phyloP scores from a whole-genome alignment of 2,113 vertebrate species.

The Dolichotis patagonum region DNA sequence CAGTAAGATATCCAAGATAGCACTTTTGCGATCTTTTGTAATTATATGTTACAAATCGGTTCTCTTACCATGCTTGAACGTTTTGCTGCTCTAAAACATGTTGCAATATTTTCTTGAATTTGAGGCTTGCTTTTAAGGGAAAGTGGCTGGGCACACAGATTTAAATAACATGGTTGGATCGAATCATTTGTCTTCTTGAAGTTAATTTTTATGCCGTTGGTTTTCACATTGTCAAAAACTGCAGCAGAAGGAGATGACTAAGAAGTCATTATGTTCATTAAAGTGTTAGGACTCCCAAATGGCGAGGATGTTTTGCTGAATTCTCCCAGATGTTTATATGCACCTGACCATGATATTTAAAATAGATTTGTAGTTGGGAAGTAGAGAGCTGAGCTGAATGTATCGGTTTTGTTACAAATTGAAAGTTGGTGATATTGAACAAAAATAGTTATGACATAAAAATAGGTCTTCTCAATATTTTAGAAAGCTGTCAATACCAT shows the following conservation, averaged over 20 bases:
- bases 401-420: slow-evolving; percentile 70
- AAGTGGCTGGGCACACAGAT: slow-evolving; percentile 61
- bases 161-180: slow-evolving; percentile 63
- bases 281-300: slow-evolving; percentile 57
- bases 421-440: slow-evolving; percentile 52
- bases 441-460: slow-evolving; percentile 72
- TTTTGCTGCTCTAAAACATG: slow-evolving; percentile 71
- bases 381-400: slow-evolving; percentile 46
- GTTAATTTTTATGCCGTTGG: slow-evolving; percentile 61
- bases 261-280: slow-evolving; percentile 59
- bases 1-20: slow-evolving; percentile 70
- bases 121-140: slow-evolving; percentile 67
- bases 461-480: slow-evolving; percentile 54
- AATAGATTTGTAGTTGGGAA: slow-evolving; percentile 72
- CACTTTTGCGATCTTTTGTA: slow-evolving; percentile 69
- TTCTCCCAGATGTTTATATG: slow-evolving; percentile 70
- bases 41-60: slow-evolving; percentile 66
- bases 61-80: slow-evolving; percentile 51
- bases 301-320: slow-evolving; percentile 53
- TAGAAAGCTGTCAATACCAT: slow-evolving; percentile 73
- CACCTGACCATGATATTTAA: slow-evolving; percentile 65
- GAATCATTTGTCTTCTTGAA: slow-evolving; percentile 64
- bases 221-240: slow-evolving; percentile 73
- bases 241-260: slow-evolving; percentile 48
- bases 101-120: slow-evolving; percentile 67